A percentile compares a stretch with the other conserved stretches of the same genome.
Evolutionary conservation across 2,888 invertebrate genomes (phyloP).

Genomic region (Pterostichus niger): DNA sequence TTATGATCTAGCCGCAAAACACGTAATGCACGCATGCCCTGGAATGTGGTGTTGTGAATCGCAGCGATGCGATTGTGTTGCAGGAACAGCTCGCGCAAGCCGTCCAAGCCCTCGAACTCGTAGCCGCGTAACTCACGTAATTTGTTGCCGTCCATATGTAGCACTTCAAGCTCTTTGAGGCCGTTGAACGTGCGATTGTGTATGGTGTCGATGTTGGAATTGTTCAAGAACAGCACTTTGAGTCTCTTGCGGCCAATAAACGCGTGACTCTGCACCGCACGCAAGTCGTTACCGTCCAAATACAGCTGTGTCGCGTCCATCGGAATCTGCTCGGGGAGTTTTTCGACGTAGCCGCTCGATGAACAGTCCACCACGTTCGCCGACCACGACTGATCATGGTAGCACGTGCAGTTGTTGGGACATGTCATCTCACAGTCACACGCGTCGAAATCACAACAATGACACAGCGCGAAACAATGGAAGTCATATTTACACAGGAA

Average conservation of each 20-base stretch:
- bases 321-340: slow-evolving; percentile 89
- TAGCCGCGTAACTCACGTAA: slow-evolving; percentile 85
- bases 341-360: slow-evolving; percentile 83
- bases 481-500: slow-evolving; percentile 91
- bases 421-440: slow-evolving; percentile 97
- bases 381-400: slow-evolving; percentile 92
- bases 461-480: slow-evolving; percentile 92
- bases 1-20: slow-evolving; percentile 87
- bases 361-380: slow-evolving; percentile 93
- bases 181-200: slow-evolving; percentile 92
- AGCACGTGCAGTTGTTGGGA: slow-evolving; percentile 92
- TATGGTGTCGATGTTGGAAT: slow-evolving; percentile 87
- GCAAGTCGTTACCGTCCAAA: slow-evolving; percentile 90
- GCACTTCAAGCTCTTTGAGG: slow-evolving; percentile 85
- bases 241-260: slow-evolving; percentile 91
- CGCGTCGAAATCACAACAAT: slow-evolving; percentile 94
- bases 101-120: slow-evolving; percentile 89
- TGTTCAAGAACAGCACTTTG: slow-evolving; percentile 87
- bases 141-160: slow-evolving; percentile 88
- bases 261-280: slow-evolving; percentile 87
- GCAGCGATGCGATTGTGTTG: slow-evolving; percentile 86
- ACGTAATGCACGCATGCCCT: slow-evolving; percentile 82
- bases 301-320: slow-evolving; percentile 95
- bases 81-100: slow-evolving; percentile 85
- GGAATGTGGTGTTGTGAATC: slow-evolving; percentile 87